Percentiles rank a stretch among this genome's conserved stretches.
Evolutionary conservation across 2,797 vertebrate genomes (phyloP).

Genomic region (Eospalax fontanierii): DNA sequence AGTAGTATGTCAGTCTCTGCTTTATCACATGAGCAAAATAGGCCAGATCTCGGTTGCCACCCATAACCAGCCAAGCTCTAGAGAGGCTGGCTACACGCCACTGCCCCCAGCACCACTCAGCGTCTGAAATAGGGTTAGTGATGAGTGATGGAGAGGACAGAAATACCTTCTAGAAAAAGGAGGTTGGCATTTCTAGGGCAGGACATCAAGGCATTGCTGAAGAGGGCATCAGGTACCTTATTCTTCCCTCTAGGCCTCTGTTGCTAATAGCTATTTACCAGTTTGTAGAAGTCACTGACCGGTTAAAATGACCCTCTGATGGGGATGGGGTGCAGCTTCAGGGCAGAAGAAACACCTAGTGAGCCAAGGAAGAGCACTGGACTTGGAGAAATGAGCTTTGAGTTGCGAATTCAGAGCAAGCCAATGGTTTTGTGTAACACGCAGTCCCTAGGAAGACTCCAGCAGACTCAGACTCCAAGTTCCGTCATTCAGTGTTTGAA

Average conservation of each 20-base stretch:
- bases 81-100: slow-evolving; percentile 57
- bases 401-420: neutral
- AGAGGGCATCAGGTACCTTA: neutral
- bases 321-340: neutral
- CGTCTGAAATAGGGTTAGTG: slow-evolving; percentile 53
- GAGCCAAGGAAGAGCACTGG: neutral
- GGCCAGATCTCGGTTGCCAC: slow-evolving; percentile 78
- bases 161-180: slow-evolving; percentile 69
- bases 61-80: slow-evolving; percentile 66
- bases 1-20: slow-evolving; percentile 9
- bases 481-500: neutral
- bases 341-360: neutral
- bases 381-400: neutral
- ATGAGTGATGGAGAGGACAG: slow-evolving; percentile 50
- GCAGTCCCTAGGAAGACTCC: neutral
- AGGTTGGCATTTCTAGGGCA: slow-evolving; percentile 71
- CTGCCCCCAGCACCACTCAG: neutral
- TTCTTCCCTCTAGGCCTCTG: neutral
- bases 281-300: neutral
- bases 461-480: neutral
- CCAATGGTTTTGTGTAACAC: neutral
- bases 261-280: neutral
- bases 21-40: slow-evolving; percentile 72
- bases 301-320: neutral
- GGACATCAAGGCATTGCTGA: neutral